A percentile compares a stretch with the other conserved stretches of the same genome.
Conservation (phyloP, 2,888 invertebrate genomes). For the Phortica okadai region DNA sequence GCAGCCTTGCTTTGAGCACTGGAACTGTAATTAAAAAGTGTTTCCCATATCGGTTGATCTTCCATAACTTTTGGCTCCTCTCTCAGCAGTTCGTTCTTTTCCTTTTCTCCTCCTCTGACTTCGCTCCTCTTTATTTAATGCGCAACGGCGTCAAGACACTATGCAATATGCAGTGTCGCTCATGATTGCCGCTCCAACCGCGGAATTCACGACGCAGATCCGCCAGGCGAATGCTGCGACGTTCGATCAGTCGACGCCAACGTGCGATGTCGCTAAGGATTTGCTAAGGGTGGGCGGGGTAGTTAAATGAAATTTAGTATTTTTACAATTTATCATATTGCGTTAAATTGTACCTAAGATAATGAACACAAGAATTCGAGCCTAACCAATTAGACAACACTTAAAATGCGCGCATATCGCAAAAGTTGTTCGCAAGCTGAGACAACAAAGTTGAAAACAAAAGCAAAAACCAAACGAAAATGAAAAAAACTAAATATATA, state of each 20-base stretch:
- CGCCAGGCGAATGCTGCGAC: conserved; percentile 70
- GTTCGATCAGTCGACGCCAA: conserved; percentile 73
- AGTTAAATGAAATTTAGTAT: neutral
- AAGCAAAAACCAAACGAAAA: neutral
- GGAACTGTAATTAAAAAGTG: conserved; percentile 19
- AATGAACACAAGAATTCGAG: neutral
- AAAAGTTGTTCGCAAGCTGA: conserved; percentile 10
- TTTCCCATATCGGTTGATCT: neutral
- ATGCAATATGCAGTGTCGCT: conserved; percentile 75
- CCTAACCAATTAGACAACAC: neutral
- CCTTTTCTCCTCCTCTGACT: neutral
- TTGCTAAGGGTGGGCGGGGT: conserved; percentile 58
- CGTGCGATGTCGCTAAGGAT: conserved; percentile 72
- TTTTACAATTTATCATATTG: neutral
- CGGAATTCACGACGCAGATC: conserved; percentile 72
- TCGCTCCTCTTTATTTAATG: conserved; percentile 58
- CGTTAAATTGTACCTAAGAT: neutral
- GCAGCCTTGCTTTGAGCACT: conserved; percentile 56
- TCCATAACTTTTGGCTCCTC: neutral
- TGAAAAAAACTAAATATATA: conserved; percentile 12
- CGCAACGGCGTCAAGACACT: conserved; percentile 72
- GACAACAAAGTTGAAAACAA: neutral
- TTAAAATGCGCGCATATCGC: neutral
- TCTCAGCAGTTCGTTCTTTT: conserved; percentile 12
- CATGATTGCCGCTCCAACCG: conserved; percentile 76